Base-by-base conservation (phyloP, 2,797 vertebrate genomes). In the Spea hammondii region DNA sequence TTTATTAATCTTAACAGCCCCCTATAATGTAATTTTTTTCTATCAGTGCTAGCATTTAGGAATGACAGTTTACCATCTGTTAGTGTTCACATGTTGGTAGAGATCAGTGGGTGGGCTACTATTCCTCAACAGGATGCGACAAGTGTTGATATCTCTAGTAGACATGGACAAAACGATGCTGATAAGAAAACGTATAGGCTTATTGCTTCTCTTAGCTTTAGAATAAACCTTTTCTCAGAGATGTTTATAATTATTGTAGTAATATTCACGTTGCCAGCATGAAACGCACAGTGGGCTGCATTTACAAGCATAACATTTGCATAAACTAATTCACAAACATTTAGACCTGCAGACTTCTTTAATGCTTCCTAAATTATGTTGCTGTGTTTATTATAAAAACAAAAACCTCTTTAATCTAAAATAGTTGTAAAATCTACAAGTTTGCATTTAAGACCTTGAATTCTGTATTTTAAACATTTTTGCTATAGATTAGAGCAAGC, bases 321-420 rank as follows among this genome's bases (percentile, higher is more conserved):
- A 80, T 80, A 66, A 75, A 80, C 67, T 71, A 76, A 80, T 76
- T 53, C 68, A 66, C 46, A 66, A 80, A 71, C 67, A 80, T 68
- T 45, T 64, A 69, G n/a, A 64, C 32, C 53, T 54, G 72, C 45
- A 46, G 55, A 64, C 54, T 65, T 62, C 55, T 69, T 57, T 13
- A 48, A 68, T 46, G 47, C 47, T 48, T 68, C 12, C 10, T 47
- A 68, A 68, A 8, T 68, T 45, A 49, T 68, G 45, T 68, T 48
- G 65, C 32, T 65, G 5, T 70, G 17, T 45, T 70, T 72, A n/a
- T 72, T 32, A 32, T 32, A 2, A 32, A 32, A 32, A 32, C n/a
- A n/a, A 32, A 32, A 32, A 17, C 17, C 32, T 3, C 32, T 32
- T 32, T 32, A 32, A 32, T 32, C 32, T 32, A 32, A 32, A 32